phyloP scores from a whole-genome alignment of 2,113 vertebrate species.

The Forbesichthys papilliferus region DNA sequence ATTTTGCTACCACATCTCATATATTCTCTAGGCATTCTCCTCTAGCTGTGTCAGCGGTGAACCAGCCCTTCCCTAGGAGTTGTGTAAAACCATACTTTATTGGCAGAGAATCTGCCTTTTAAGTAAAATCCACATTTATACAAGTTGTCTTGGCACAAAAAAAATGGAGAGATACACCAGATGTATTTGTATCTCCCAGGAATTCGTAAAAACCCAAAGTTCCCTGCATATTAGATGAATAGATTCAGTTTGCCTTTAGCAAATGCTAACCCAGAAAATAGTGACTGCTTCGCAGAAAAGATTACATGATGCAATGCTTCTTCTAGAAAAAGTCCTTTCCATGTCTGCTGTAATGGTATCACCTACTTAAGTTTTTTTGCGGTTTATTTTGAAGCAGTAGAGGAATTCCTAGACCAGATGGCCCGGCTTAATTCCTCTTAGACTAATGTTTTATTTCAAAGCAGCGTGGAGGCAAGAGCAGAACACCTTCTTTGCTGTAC shows the following conservation, averaged over 20 bases:
- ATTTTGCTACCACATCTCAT: not conserved
- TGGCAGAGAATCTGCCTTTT: slow-evolving; percentile 41
- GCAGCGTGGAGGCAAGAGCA: slow-evolving; percentile 4
- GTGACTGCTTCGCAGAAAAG: slow-evolving; percentile 16
- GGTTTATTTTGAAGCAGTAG: slow-evolving; percentile 49
- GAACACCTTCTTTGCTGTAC: not conserved
- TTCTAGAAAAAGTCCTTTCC: slow-evolving; percentile 26
- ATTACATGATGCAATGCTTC: slow-evolving; percentile 37
- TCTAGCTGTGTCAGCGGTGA: not conserved
- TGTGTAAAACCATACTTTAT: slow-evolving; percentile 44
- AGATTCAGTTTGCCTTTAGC: slow-evolving; percentile 5
- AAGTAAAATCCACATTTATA: slow-evolving; percentile 43
- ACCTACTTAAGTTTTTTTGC: slow-evolving; percentile 34
- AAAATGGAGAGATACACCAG: slow-evolving; percentile 4
- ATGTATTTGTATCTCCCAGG: not conserved
- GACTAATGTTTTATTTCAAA: slow-evolving; percentile 22
- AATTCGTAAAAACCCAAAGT: slow-evolving; percentile 15
- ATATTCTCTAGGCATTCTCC: not conserved
- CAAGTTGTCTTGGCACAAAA: slow-evolving; percentile 29
- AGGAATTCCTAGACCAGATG: slow-evolving; percentile 30
- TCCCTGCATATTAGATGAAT: not conserved
- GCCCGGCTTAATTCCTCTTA: slow-evolving; percentile 17
- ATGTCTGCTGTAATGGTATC: slow-evolving; percentile 34
- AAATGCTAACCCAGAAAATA: slow-evolving; percentile 8
- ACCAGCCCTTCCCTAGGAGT: not conserved